Conservation (phyloP, 2,797 vertebrate species). For the Ptychobarbus kaznakovi region DNA sequence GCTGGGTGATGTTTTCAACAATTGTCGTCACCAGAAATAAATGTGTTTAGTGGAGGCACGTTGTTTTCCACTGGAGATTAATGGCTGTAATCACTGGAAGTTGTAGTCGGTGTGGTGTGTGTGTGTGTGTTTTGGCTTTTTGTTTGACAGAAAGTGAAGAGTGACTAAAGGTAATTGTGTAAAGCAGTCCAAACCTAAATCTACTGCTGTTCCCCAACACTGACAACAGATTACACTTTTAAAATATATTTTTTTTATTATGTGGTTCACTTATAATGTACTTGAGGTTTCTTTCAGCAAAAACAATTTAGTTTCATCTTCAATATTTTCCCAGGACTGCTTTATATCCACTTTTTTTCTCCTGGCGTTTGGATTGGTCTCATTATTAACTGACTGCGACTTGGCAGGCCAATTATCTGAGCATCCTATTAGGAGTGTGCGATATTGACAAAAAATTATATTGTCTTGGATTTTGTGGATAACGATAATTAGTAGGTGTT, state of each 20-base stretch:
- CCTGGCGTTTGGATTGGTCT: not conserved
- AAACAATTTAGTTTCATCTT: not conserved
- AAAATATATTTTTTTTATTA: not conserved
- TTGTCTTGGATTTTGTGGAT: not conserved
- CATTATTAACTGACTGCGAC: not conserved
- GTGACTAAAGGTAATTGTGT: constrained; percentile 12
- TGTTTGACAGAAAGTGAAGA: constrained; percentile 28
- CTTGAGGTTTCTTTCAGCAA: not conserved
- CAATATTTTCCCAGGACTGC: not conserved
- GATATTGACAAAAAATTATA: not conserved
- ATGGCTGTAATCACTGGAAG: constrained; percentile 30
- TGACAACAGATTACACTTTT: not conserved
- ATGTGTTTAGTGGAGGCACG: constrained; percentile 27
- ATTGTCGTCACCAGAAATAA: constrained; percentile 27
- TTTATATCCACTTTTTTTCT: not conserved
- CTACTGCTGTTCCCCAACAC: not conserved
- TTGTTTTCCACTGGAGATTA: constrained; percentile 28
- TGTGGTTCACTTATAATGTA: not conserved
- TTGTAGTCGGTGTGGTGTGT: not conserved
- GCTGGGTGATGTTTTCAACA: not conserved
- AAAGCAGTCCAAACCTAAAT: not conserved
- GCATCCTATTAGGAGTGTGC: not conserved
- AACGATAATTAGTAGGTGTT: not conserved
- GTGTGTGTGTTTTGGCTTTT: constrained; percentile 16
- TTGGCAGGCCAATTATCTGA: not conserved